Base-by-base conservation (phyloP, 1,140 invertebrate species). In the Chionoecetes opilio region DNA sequence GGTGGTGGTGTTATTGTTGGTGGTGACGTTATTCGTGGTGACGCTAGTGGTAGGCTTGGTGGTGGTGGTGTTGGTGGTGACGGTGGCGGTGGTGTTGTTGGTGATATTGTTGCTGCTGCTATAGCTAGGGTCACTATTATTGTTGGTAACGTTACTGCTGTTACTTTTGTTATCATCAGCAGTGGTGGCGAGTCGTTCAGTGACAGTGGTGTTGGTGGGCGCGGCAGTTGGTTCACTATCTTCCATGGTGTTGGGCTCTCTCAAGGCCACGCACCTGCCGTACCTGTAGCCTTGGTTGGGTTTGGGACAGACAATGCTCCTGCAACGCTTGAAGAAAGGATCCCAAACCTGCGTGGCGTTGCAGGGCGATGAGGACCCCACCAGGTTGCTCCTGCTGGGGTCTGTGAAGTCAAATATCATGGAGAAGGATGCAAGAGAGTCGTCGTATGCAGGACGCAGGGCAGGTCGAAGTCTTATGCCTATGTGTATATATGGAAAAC, bases 361-460 rank as follows among this genome's bases (percentile, higher is more conserved):
- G 94, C 97, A 97, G 34, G 96, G 95, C 37, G 96, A 95, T 0
- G 96, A 95, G 75, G 96, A 96, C 0, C 97, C 97, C 0, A 97
- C 97, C n/a, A 96, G 90, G 38, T 97, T 96, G 31, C 96, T 96
- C 2, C 96, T 96, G n/a, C 96, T 96, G n/a, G 96, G 53, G 41
- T 96, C 96, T 37, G 95, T 95, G 9, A 97, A 96, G 92, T 97
- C 97, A 92, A 98, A 97, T 34, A 98, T n/a, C n/a, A n/a, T n/a
- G n/a, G n/a, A n/a, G n/a, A n/a, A n/a, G n/a, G n/a, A n/a, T n/a
- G n/a, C n/a, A n/a, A n/a, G n/a, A n/a, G n/a, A n/a, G n/a, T n/a
- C n/a, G n/a, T n/a, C n/a, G n/a, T n/a, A n/a, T n/a, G 96, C 37
- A 98, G 96, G 26, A 97, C 96, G 97, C 98, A 97, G 91, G 97